Conservation (phyloP, 1,140 invertebrate species). For the Apis florea region DNA sequence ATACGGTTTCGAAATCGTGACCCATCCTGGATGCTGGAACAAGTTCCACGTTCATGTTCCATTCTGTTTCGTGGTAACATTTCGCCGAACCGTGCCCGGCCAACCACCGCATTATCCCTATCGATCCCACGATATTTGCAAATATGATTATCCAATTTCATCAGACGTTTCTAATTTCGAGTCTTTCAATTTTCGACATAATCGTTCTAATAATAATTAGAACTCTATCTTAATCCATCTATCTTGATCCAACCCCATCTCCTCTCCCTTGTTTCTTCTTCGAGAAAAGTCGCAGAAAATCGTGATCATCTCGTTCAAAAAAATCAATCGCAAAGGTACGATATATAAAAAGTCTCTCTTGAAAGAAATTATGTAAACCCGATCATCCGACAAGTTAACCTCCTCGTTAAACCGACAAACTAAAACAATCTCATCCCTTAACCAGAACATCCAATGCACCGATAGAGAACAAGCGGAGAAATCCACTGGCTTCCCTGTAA, state of each 20-base stretch:
- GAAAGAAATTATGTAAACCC: no score
- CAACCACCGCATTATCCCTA: slow-evolving; percentile 19
- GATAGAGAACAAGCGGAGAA: not conserved
- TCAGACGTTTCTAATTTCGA: not conserved
- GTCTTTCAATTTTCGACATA: not conserved
- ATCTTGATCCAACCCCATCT: no score
- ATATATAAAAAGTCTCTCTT: no score
- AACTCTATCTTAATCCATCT: no score
- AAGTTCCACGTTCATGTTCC: slow-evolving; percentile 25
- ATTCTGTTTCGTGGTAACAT: slow-evolving; percentile 26
- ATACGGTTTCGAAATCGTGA: slow-evolving; percentile 44
- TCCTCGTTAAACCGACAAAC: not conserved
- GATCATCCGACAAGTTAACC: not conserved
- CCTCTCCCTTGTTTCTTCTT: no score
- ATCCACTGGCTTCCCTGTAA: not conserved
- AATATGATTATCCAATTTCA: slow-evolving; percentile 25
- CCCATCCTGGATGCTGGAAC: slow-evolving; percentile 8
- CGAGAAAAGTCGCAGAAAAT: no score
- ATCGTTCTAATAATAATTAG: no score
- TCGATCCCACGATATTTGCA: slow-evolving; percentile 21
- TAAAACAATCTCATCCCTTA: no score
- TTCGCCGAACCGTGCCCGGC: not conserved
- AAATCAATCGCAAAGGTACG: no score
- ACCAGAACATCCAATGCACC: not conserved
- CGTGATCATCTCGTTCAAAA: no score